phyloP scores from a whole-genome alignment of 2,888 invertebrate genomes.

The Diplolepis rosae region DNA sequence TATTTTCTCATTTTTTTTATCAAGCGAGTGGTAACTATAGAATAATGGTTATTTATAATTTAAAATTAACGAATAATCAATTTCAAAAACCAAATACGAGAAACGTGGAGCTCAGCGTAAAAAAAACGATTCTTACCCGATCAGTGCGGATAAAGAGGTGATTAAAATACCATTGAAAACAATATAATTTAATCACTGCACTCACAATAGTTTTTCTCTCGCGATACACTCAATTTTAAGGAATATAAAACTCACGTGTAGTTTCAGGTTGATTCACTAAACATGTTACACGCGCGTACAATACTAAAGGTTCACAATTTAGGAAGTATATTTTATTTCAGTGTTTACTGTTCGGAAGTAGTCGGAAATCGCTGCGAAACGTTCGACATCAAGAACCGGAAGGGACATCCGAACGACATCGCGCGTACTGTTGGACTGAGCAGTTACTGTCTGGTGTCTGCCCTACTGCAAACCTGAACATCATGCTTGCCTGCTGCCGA shows the following conservation, averaged over 20 bases:
- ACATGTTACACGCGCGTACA: not conserved
- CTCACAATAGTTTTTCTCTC: slow-evolving; percentile 6
- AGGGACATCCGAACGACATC: slow-evolving; percentile 56
- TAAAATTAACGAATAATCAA: too few relatives aligned
- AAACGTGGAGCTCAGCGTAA: not conserved
- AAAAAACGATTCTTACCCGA: slow-evolving; percentile 8
- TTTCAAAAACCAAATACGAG: not conserved
- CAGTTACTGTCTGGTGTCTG: slow-evolving; percentile 48
- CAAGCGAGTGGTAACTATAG: too few relatives aligned
- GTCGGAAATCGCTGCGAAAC: not conserved
- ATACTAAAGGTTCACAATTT: not conserved
- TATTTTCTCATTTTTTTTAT: too few relatives aligned
- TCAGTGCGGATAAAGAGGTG: slow-evolving; percentile 6
- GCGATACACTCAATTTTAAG: not conserved
- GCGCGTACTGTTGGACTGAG: slow-evolving; percentile 67
- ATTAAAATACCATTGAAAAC: slow-evolving; percentile 5
- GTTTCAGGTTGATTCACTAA: not conserved
- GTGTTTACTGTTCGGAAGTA: not conserved
- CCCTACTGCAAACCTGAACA: slow-evolving; percentile 56
- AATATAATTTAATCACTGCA: slow-evolving; percentile 18
- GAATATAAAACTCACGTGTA: not conserved
- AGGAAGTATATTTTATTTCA: not conserved
- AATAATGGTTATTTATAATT: too few relatives aligned
- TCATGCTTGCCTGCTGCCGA: slow-evolving; percentile 49
- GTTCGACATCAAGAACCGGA: not conserved